Percentiles rank a stretch among this genome's conserved stretches.
Conservation (phyloP, 1,140 invertebrate species). For the Bombus pascuorum region DNA sequence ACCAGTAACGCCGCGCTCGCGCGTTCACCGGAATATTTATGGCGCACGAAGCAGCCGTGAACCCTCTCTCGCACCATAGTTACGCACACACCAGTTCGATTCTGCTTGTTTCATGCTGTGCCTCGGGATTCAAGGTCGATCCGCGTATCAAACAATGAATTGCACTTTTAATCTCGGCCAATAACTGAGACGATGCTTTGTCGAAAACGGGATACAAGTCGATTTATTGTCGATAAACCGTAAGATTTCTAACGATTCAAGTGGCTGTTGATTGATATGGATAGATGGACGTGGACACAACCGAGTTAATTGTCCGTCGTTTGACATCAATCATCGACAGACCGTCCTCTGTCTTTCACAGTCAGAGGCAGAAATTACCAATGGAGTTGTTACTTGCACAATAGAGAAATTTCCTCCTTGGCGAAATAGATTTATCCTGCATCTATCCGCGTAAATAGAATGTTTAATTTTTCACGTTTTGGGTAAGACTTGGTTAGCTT, state of each 20-base stretch:
- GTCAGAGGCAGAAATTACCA: not conserved
- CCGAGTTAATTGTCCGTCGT: constrained; percentile 15
- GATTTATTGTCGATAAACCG: not conserved
- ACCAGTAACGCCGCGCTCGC: constrained; percentile 7
- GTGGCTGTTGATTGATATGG: constrained; percentile 4
- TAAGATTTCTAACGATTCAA: constrained; percentile 5
- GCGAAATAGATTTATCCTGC: too few species aligned
- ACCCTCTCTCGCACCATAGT: constrained; percentile 23
- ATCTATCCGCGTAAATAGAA: too few species aligned
- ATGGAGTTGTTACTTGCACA: not conserved
- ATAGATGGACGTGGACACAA: not conserved
- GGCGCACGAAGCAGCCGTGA: constrained; percentile 44
- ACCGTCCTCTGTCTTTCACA: not conserved
- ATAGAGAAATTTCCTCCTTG: not conserved
- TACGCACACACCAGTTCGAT: not conserved
- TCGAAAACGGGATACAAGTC: not conserved
- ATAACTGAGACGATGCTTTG: constrained; percentile 1
- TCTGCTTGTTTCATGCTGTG: constrained; percentile 4
- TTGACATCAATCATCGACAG: constrained; percentile 26
- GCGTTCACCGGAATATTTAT: constrained; percentile 61
- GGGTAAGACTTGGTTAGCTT: too few species aligned
- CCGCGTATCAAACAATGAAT: constrained; percentile 30
- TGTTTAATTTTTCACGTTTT: too few species aligned
- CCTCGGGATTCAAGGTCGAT: constrained; percentile 36
- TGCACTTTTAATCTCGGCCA: constrained; percentile 26